Conservation (phyloP, 2,888 invertebrate genomes). For the Plebejus argus region DNA sequence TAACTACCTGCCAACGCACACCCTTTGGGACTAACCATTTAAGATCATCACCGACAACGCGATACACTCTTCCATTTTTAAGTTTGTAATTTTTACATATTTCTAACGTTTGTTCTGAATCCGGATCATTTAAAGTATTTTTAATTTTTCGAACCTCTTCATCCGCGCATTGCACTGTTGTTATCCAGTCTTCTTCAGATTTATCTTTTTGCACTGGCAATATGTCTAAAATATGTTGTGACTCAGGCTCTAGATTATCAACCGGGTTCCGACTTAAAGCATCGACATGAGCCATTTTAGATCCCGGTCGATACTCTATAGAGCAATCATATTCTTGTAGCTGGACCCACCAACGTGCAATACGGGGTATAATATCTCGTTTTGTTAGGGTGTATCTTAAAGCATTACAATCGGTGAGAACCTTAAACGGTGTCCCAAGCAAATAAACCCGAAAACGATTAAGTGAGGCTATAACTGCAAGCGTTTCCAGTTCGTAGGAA, state of each 20-base stretch:
- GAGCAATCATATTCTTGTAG: constrained; percentile 42
- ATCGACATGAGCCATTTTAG: no score
- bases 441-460: constrained; percentile 32
- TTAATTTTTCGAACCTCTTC: constrained; percentile 30
- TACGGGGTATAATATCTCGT: constrained; percentile 40
- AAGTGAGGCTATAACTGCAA: no score
- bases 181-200: no score
- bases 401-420: constrained; percentile 39
- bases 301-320: no score
- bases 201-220: no score
- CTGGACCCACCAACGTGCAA: constrained; percentile 43
- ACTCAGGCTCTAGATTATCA: background rate
- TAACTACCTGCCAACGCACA: constrained; percentile 43
- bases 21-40: constrained; percentile 45
- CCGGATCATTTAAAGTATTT: constrained; percentile 35
- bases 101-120: constrained; percentile 34
- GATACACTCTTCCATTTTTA: constrained; percentile 40
- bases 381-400: constrained; percentile 26
- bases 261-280: background rate
- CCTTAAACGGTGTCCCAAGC: constrained; percentile 40
- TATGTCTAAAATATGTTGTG: background rate
- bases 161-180: no score
- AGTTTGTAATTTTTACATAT: constrained; percentile 41
- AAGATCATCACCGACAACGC: constrained; percentile 36
- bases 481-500: no score